Evolutionary conservation across 2,797 vertebrate species (phyloP).

Genomic region (Poliocrania exsul): DNA sequence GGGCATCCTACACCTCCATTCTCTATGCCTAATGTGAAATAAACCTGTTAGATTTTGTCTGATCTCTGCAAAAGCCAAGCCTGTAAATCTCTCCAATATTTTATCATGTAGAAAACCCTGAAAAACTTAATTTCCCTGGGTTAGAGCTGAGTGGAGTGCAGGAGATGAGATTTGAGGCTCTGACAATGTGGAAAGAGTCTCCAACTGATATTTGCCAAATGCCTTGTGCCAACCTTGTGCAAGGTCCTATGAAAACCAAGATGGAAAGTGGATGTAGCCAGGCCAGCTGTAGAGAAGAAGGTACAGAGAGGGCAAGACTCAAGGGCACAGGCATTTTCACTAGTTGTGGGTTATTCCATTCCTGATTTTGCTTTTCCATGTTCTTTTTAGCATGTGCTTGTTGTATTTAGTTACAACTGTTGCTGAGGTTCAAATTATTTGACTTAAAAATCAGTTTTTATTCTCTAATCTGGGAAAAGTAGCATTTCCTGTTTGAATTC

Average conservation of each 20-base stretch:
- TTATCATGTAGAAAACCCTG: neutral
- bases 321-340: neutral
- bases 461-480: neutral
- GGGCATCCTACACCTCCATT: neutral
- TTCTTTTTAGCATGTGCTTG: fast-evolving
- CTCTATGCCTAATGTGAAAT: neutral
- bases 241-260: neutral
- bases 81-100: neutral
- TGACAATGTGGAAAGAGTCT: fast-evolving
- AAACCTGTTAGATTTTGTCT: neutral
- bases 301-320: neutral
- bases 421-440: neutral
- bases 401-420: neutral
- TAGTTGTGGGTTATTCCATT: neutral
- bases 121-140: fast-evolving
- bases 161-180: neutral
- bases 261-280: neutral
- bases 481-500: neutral
- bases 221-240: neutral
- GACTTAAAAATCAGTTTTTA: neutral
- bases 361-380: neutral
- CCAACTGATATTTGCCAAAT: neutral
- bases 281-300: neutral
- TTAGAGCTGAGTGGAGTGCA: neutral
- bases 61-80: neutral